phyloP scores from a whole-genome alignment of 2,888 invertebrate genomes.

The Pterostichus niger region DNA sequence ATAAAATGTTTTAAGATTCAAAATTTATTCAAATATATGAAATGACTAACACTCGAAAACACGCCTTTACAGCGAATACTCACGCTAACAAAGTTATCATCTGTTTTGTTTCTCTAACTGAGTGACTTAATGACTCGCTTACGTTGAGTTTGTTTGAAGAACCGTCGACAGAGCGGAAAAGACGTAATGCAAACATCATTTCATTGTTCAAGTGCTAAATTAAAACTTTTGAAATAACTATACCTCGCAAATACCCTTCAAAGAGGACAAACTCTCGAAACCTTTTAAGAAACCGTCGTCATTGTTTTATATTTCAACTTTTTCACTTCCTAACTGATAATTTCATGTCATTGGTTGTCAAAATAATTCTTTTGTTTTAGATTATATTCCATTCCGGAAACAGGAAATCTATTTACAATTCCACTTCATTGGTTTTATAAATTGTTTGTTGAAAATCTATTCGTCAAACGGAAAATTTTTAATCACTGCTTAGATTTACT shows the following conservation, averaged over 20 bases:
- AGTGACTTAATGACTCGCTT: slow-evolving; percentile 47
- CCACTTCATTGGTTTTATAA: slow-evolving; percentile 12
- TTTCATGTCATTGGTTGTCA: neutral
- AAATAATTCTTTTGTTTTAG: slow-evolving; percentile 34
- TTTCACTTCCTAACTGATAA: slow-evolving; percentile 9
- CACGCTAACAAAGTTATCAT: slow-evolving; percentile 32
- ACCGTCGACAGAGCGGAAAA: slow-evolving; percentile 9
- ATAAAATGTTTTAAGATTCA: neutral
- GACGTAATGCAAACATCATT: slow-evolving; percentile 34
- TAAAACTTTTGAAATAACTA: slow-evolving; percentile 53
- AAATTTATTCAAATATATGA: neutral
- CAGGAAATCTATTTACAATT: slow-evolving; percentile 43
- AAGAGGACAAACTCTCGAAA: neutral
- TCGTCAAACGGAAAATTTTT: slow-evolving; percentile 21
- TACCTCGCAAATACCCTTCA: neutral
- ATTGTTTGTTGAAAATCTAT: slow-evolving; percentile 11
- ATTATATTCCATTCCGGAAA: slow-evolving; percentile 6
- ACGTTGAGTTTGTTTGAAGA: slow-evolving; percentile 40
- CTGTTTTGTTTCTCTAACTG: slow-evolving; percentile 48
- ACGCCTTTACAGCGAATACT: slow-evolving; percentile 6
- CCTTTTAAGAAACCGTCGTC: slow-evolving; percentile 9
- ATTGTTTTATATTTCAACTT: neutral
- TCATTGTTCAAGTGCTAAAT: slow-evolving; percentile 40
- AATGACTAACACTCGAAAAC: slow-evolving; percentile 4
- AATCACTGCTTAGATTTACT: neutral